phyloP scores from a whole-genome alignment of 2,113 vertebrate genomes.

The Malurus cyaneus region DNA sequence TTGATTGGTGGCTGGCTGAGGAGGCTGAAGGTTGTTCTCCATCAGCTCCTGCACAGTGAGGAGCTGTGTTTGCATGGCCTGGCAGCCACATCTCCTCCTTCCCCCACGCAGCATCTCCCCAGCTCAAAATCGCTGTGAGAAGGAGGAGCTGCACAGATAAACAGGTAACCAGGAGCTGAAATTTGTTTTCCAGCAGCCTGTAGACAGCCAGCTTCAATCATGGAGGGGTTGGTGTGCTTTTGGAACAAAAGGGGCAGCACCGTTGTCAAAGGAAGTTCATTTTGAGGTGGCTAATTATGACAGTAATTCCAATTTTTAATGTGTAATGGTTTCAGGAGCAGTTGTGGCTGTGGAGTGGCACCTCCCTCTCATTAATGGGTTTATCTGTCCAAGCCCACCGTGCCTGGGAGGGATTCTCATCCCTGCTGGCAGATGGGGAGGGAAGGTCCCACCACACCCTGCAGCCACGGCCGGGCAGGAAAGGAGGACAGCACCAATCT shows the following conservation, averaged over 20 bases:
- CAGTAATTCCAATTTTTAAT: neutral
- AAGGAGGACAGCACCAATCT: neutral
- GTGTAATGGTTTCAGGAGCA: neutral
- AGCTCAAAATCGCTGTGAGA: neutral
- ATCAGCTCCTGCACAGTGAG: neutral
- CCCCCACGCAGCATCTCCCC: neutral
- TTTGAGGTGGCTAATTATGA: neutral
- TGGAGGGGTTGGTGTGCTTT: neutral
- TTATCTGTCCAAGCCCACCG: neutral
- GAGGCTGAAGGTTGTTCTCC: conserved; percentile 36
- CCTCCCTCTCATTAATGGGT: neutral
- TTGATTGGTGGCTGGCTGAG: conserved; percentile 43
- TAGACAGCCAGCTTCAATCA: neutral
- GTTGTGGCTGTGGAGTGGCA: neutral
- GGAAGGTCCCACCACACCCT: neutral
- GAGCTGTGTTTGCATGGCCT: neutral
- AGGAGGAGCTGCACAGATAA: neutral
- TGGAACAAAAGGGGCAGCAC: neutral
- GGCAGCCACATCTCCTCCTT: neutral
- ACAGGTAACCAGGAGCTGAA: neutral
- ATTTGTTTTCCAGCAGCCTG: neutral
- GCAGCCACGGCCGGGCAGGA: neutral
- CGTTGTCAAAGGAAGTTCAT: neutral
- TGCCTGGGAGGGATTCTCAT: neutral
- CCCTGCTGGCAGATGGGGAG: neutral